phyloP scores from a whole-genome alignment of 2,113 vertebrate genomes.

The Etheostoma cragini region DNA sequence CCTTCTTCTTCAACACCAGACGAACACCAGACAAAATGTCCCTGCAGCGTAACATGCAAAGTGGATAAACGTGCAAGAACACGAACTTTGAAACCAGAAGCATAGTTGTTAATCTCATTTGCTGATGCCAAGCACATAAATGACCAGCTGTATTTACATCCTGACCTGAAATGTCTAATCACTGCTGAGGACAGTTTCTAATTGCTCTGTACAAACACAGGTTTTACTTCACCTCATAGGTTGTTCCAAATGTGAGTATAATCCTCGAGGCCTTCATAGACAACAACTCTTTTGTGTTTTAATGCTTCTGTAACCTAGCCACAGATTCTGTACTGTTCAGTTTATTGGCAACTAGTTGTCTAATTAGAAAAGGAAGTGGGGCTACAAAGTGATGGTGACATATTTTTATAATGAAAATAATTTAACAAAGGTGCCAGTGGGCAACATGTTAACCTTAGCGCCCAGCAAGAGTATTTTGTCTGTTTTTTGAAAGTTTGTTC shows the following conservation, averaged over 20 bases:
- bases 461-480: neutral
- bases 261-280: neutral
- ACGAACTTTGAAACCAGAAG: neutral
- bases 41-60: neutral
- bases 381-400: no score
- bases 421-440: neutral
- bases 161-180: neutral
- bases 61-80: neutral
- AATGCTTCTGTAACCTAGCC: neutral
- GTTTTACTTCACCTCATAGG: conserved; percentile 1
- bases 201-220: conserved; percentile 18
- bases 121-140: neutral
- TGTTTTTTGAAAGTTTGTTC: neutral
- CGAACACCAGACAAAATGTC: neutral
- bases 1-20: neutral
- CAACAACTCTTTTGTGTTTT: conserved; percentile 1
- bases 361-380: no score
- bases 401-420: neutral
- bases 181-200: neutral
- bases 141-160: conserved; percentile 19
- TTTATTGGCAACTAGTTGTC: neutral
- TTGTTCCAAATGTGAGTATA: neutral
- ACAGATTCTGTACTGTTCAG: neutral
- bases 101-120: neutral
- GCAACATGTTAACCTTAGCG: neutral